Evolutionary conservation across 2,797 vertebrate species (phyloP), one percentile per base, ranked within the genome.

Genomic region (Delichon dasypus): DNA sequence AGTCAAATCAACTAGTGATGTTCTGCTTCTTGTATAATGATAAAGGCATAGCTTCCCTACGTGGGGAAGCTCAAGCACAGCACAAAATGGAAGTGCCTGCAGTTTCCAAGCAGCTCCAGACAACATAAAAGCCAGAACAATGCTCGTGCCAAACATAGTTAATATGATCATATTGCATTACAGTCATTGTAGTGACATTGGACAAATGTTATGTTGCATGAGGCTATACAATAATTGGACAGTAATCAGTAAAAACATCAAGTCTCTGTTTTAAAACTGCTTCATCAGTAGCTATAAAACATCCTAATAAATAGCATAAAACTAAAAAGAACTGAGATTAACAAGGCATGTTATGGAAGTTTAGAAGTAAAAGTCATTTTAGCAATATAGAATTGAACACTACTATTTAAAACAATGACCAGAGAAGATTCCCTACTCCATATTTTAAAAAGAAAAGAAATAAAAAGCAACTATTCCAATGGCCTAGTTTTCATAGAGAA

Each of bases 221-320:
- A 94, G 45, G 67, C 70, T 79, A 84, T 74, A 38, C 30, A 80
- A 44, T 81, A 93, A 90, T 74, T 80, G 67, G 47, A 54, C 51
- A 77, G 83, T 92, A 94, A 96, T 90, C 88, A 95, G 77, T 71
- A 77, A 91, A 94, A 94, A 88, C 76, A 96, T 80, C 74, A 85
- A 74, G 74, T 70, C 61, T n/a, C 44, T 80, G 29, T 76, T 95
- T 92, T 92, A 94, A 78, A 80, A 72, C 75, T 84, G 68, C 64
- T 93, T 86, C 80, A 77, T 61, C 88, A 54, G 64, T 50, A 74
- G 60, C 66, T 61, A 85, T 87, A 91, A 95, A 97, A 67, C 38
- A 91, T 51, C 60, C 68, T 74, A 84, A 88, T 77, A 95, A 89
- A 84, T 67, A 90, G 12, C 74, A 81, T 84, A 91, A 93, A 94